These are phyloP conservation scores for Cataglyphis cursor DNA, from an alignment of 2,888 invertebrate genomes.

Conservation along the genomic window DNA sequence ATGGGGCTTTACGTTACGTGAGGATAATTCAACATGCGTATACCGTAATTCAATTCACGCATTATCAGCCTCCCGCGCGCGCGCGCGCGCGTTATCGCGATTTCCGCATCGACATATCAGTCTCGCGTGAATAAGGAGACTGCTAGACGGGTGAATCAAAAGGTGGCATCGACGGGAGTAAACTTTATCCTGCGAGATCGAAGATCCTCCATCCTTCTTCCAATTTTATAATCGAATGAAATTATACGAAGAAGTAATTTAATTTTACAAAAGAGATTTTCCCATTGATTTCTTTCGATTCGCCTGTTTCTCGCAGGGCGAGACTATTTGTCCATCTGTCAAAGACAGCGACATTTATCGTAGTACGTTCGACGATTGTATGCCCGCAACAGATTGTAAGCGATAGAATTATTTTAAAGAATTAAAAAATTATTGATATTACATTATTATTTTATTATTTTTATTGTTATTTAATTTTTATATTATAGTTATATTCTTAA, in stretches of 20 bases:
- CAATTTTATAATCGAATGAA: not conserved
- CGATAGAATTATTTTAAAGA: not conserved
- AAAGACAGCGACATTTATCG: not conserved
- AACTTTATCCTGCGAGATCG: not conserved
- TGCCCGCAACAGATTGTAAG: not conserved
- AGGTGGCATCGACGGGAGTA: not conserved
- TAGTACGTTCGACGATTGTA: not conserved
- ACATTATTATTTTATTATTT: not conserved
- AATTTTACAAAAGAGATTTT: constrained; percentile 2
- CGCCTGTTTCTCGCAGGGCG: not conserved
- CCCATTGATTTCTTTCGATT: constrained; percentile 10
- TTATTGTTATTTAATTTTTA: not conserved
- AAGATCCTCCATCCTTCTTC: not conserved
- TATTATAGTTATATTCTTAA: not conserved
- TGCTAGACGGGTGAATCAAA: not conserved
- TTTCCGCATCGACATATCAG: constrained; percentile 20
- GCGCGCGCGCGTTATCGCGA: constrained; percentile 35
- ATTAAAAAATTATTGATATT: not conserved
- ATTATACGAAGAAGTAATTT: not conserved
- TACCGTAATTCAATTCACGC: constrained; percentile 79
- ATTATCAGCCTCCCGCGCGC: constrained; percentile 68
- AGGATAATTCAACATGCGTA: constrained; percentile 86
- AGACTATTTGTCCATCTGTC: not conserved
- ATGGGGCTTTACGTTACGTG: constrained; percentile 90
- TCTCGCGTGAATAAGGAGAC: not conserved